phyloP scores from a whole-genome alignment of 2,888 invertebrate genomes.

The Perizoma affinitatum region DNA sequence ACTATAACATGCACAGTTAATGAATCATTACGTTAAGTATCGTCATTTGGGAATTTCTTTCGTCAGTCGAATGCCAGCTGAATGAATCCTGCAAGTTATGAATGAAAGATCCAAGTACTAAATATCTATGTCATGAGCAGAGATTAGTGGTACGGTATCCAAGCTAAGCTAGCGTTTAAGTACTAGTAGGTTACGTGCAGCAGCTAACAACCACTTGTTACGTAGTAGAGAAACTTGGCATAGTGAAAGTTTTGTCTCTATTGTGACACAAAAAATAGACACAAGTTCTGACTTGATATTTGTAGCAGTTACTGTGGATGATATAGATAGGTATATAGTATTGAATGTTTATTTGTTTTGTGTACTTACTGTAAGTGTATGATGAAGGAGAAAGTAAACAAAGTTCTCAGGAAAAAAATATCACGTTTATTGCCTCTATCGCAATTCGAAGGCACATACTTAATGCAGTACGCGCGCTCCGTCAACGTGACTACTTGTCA shows the following conservation, averaged over 20 bases:
- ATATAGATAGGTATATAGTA: constrained; percentile 15
- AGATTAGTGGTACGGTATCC: constrained; percentile 36
- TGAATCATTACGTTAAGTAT: constrained; percentile 40
- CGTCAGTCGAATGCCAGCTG: constrained; percentile 34
- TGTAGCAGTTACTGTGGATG: constrained; percentile 33
- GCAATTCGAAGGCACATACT: constrained; percentile 83
- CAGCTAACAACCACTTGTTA: constrained; percentile 61
- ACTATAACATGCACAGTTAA: constrained; percentile 36
- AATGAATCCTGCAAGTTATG: constrained; percentile 31
- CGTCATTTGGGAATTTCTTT: constrained; percentile 44
- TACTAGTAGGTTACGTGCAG: constrained; percentile 48
- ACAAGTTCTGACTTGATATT: constrained; percentile 42
- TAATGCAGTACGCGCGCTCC: constrained; percentile 73
- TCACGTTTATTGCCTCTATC: constrained; percentile 80
- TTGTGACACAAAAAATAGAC: constrained; percentile 53
- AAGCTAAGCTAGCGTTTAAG: constrained; percentile 40
- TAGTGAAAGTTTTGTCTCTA: constrained; percentile 71
- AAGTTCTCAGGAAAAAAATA: constrained; percentile 66
- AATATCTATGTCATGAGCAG: constrained; percentile 22
- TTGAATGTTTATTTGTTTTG: constrained; percentile 18
- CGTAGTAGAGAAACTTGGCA: constrained; percentile 69
- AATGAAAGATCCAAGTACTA: constrained; percentile 33
- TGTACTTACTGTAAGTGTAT: constrained; percentile 25
- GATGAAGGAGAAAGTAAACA: constrained; percentile 55
- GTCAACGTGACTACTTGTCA: constrained; percentile 77